phyloP scores from a whole-genome alignment of 2,797 vertebrate species.

The Neostethus bicornis region DNA sequence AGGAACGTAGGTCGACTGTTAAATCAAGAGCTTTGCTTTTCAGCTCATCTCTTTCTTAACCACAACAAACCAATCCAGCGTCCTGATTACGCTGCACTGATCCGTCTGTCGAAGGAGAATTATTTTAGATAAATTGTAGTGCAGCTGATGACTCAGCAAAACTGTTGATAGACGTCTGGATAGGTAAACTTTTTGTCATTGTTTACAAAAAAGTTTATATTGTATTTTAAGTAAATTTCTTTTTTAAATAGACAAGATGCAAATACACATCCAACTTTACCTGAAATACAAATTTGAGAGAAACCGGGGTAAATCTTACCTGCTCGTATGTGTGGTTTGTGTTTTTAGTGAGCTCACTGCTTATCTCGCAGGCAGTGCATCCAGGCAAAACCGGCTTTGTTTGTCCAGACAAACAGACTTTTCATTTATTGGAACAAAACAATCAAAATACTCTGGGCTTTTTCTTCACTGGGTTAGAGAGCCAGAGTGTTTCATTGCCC shows the following conservation, averaged over 20 bases:
- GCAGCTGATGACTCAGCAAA: conserved; percentile 32
- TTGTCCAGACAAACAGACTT: conserved; percentile 18
- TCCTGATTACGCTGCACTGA: too few species aligned
- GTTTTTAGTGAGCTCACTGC: not conserved
- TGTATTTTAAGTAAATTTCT: conserved; percentile 6
- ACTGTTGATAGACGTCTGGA: conserved; percentile 10
- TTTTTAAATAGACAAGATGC: not conserved
- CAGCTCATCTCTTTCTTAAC: too few species aligned
- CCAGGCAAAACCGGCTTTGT: conserved; percentile 5
- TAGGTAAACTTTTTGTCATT: not conserved
- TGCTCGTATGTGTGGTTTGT: conserved; percentile 3
- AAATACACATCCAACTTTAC: conserved; percentile 7
- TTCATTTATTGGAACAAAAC: conserved; percentile 24
- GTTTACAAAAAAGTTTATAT: too few species aligned
- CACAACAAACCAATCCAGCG: too few species aligned
- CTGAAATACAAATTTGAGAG: conserved; percentile 3
- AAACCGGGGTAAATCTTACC: not conserved
- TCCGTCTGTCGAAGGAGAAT: too few species aligned
- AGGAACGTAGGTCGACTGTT: too few species aligned
- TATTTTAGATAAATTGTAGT: conserved; percentile 18
- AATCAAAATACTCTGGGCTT: conserved; percentile 1
- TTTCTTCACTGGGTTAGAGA: conserved; percentile 4
- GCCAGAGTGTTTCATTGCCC: conserved; percentile 5
- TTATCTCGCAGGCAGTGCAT: conserved; percentile 10
- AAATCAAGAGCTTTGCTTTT: too few species aligned